Percentiles rank a stretch among this genome's conserved stretches.
phyloP scores from a whole-genome alignment of 2,113 vertebrate genomes.

The Mesocricetus auratus region DNA sequence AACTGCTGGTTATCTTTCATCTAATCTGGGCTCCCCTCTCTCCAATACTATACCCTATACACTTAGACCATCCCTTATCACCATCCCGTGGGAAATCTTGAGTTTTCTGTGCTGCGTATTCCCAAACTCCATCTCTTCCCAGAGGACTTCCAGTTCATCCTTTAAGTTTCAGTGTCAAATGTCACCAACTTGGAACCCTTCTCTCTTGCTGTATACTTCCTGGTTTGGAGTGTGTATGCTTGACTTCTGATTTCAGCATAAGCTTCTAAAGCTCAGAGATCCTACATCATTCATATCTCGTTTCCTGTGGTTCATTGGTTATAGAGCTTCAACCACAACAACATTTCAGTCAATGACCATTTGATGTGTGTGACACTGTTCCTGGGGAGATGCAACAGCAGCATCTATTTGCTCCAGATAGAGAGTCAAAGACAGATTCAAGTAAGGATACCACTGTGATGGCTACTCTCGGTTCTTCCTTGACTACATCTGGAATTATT shows the following conservation, averaged over 20 bases:
- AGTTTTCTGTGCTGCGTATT: neutral
- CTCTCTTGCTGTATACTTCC: neutral
- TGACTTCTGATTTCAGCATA: neutral
- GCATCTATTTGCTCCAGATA: neutral
- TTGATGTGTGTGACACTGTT: too few relatives aligned
- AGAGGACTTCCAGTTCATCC: neutral
- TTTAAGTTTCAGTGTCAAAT: constrained; percentile 37
- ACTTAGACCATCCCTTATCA: neutral
- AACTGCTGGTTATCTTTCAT: neutral
- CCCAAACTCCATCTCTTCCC: neutral
- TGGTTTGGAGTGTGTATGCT: neutral
- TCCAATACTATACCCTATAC: neutral
- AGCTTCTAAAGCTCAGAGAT: neutral
- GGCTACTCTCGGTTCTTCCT: neutral
- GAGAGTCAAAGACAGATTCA: neutral
- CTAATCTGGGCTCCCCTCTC: neutral
- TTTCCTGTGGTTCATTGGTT: neutral
- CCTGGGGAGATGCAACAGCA: neutral
- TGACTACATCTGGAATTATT: neutral
- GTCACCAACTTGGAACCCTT: neutral
- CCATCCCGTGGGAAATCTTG: neutral
- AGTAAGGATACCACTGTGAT: neutral
- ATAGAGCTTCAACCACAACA: neutral
- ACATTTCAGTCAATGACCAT: neutral
- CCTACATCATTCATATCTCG: neutral